Conservation (phyloP, 2,888 invertebrate genomes). For the Chrysotoxum bicinctum region DNA sequence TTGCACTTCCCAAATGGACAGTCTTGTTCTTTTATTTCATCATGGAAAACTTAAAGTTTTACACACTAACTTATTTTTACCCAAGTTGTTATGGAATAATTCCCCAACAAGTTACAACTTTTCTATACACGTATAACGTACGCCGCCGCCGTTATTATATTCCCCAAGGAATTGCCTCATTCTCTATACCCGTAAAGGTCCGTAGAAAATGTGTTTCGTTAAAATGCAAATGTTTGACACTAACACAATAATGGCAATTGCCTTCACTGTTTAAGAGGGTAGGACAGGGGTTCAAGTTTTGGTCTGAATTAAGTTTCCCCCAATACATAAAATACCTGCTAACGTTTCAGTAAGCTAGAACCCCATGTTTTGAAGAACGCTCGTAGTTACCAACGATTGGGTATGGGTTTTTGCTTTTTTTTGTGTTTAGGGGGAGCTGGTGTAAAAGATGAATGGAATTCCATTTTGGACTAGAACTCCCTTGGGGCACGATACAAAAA, state of each 20-base stretch:
- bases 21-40: neutral
- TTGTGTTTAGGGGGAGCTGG: neutral
- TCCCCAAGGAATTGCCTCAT: constrained; percentile 33
- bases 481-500: constrained; percentile 68
- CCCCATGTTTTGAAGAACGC: neutral
- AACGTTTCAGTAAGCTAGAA: constrained; percentile 15
- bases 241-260: constrained; percentile 73
- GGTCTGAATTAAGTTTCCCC: constrained; percentile 1
- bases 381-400: constrained; percentile 15
- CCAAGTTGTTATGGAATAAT: neutral
- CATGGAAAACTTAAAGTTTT: neutral
- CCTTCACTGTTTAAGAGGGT: neutral
- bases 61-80: neutral
- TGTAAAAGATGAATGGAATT: constrained; percentile 62
- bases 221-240: constrained; percentile 74
- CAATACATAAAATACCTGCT: constrained; percentile 53
- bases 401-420: constrained; percentile 13
- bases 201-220: constrained; percentile 60
- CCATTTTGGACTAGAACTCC: constrained; percentile 65
- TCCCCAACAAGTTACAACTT: constrained; percentile 1
- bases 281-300: neutral
- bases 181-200: neutral
- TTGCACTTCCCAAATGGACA: neutral
- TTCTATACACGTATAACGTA: neutral
- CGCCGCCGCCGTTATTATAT: neutral